phyloP scores from a whole-genome alignment of 1,140 invertebrate species.

The Acromyrmex heyeri region DNA sequence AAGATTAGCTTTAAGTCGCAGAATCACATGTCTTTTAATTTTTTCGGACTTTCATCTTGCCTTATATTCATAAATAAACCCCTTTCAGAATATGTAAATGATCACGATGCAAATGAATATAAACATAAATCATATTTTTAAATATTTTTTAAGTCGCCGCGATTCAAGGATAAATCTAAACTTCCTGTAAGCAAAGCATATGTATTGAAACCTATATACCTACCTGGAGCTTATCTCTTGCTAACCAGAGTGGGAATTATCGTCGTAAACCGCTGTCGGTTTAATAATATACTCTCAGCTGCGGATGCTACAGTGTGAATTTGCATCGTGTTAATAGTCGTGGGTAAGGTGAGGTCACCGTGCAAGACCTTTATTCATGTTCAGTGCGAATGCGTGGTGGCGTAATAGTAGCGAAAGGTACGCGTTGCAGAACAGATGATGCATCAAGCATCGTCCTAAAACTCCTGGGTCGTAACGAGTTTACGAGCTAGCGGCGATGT shows the following conservation, averaged over 20 bases:
- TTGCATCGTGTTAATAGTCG: conserved; percentile 19
- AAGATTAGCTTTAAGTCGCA: background rate
- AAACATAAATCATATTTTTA: background rate
- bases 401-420: conserved; percentile 2
- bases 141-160: background rate
- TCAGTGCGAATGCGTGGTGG: background rate
- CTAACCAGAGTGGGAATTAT: conserved; percentile 15
- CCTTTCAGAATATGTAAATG: no score
- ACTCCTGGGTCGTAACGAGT: conserved; percentile 30
- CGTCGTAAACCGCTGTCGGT: conserved; percentile 4
- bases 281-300: background rate
- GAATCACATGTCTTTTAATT: background rate
- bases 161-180: conserved; percentile 5
- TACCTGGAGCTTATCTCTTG: background rate
- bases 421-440: background rate
- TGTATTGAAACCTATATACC: background rate
- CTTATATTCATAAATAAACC: background rate
- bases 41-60: no score
- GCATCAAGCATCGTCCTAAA: conserved; percentile 26
- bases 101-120: background rate
- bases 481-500: conserved; percentile 18
- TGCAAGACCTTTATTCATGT: background rate
- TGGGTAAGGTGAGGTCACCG: background rate
- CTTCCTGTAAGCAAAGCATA: background rate
- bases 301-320: conserved; percentile 1